Evolutionary conservation across 2,797 vertebrate genomes (phyloP).

Genomic region (Manis javanica): DNA sequence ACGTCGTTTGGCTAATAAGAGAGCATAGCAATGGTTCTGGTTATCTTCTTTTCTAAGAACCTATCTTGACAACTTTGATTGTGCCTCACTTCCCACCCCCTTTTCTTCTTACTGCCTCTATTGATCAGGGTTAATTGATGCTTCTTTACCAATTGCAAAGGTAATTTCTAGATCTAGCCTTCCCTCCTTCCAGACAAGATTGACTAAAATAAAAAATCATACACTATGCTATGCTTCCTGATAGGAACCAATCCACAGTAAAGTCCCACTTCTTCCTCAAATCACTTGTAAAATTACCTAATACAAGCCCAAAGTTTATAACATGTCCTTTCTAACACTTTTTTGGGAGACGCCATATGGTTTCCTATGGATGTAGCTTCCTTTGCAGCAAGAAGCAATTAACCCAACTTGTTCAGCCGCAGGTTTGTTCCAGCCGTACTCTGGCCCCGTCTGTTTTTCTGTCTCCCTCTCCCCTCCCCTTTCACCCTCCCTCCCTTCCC

Average conservation of each 20-base stretch:
- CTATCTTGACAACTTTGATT: background rate
- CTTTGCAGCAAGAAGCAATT: background rate
- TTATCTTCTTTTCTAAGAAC: background rate
- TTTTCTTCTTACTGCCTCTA: background rate
- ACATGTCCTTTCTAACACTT: background rate
- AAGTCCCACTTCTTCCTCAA: background rate
- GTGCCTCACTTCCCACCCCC: rapidly evolving
- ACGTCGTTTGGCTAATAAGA: background rate
- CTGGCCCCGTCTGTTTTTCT: background rate
- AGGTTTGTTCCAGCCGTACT: background rate
- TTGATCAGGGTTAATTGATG: background rate
- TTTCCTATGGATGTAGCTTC: background rate
- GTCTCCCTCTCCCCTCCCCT: background rate
- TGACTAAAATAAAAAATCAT: background rate
- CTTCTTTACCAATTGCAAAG: background rate
- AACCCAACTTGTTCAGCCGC: background rate
- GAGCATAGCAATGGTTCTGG: background rate
- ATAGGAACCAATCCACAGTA: background rate
- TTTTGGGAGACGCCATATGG: background rate
- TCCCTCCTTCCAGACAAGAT: background rate
- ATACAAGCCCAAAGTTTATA: background rate
- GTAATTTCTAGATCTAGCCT: background rate
- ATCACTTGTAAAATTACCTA: background rate
- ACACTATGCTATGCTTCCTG: background rate
- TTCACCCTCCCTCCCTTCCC: background rate